Base-by-base conservation (phyloP, 2,888 invertebrate species). In the Unio delphinus region DNA sequence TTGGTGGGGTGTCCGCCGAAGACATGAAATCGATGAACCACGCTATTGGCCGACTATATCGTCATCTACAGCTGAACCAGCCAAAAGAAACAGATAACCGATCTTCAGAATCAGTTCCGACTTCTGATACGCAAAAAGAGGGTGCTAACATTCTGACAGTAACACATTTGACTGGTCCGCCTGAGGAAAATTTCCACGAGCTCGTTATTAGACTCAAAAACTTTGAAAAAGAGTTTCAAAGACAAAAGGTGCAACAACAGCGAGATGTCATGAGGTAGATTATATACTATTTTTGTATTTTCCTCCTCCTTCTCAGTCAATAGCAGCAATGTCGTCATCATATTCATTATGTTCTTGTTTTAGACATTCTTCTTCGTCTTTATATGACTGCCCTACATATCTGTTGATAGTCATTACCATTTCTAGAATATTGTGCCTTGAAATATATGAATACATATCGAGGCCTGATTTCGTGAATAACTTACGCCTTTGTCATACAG, bases 141-240 rank as follows among this genome's bases (percentile, higher is more conserved):
- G 34, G 65, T 17, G 68, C 71, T n/a, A 77, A 77, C 57, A 56
- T 75, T 18, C 61, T 77, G 58, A 73, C 73, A 18, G 30, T 77
- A 26, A 64, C 61, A 20, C 64, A 68, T n/a, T 69, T 72, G 7
- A 55, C 70, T 45, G 45, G 45, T 45, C 75, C 73, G 6, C 68
- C 68, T 6, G 77, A 77, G 17, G 75, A 77, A 55, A 69, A 69
- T 2, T 77, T 77, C 55, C 73, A 70, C 28, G 77, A 77, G 45
- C 65, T 77, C 54, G 75, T 75, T 62, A 61, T 73, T 26, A 75
- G 75, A 63, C 60, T 77, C 7, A 69, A 70, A 64, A 77, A 77
- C 66, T 77, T 77, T 68, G 77, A 77, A 60, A 77, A 77, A 55
- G 77, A 77, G 62, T 77, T 75, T 60, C 77, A 77, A 59, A 60